Conservation (phyloP, 2,888 invertebrate genomes). For the Tridacna gigas region DNA sequence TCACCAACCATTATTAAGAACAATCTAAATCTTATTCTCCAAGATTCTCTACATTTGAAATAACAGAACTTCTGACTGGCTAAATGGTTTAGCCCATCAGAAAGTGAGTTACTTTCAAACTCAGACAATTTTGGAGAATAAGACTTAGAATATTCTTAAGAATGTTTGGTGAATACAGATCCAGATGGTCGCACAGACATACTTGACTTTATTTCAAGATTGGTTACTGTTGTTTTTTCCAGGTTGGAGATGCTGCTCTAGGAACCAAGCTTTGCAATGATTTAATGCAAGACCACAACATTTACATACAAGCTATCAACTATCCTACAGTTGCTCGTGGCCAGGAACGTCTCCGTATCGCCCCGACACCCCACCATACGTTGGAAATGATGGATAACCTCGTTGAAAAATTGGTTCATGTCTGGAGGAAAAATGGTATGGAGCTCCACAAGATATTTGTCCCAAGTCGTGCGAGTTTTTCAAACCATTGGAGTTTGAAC, state of each 20-base stretch:
- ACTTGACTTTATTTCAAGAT: too few relatives aligned
- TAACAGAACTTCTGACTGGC: too few relatives aligned
- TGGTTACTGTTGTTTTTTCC: constrained; percentile 26
- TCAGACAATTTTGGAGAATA: too few relatives aligned
- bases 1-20: too few relatives aligned
- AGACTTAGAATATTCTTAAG: too few relatives aligned
- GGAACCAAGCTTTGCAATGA: constrained; percentile 93
- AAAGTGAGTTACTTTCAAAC: too few relatives aligned
- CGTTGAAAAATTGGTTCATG: constrained; percentile 87
- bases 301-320: constrained; percentile 99
- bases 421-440: constrained; percentile 92
- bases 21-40: too few relatives aligned
- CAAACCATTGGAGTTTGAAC: constrained; percentile 72
- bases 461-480: constrained; percentile 77
- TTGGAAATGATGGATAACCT: constrained; percentile 93
- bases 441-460: constrained; percentile 73
- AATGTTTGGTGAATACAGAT: too few relatives aligned
- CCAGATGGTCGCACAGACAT: too few relatives aligned
- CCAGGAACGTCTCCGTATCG: constrained; percentile 95
- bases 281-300: constrained; percentile 92
- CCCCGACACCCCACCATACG: constrained; percentile 97
- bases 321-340: constrained; percentile 98
- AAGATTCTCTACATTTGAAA: too few relatives aligned
- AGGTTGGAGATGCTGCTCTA: constrained; percentile 93
- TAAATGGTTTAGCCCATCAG: too few relatives aligned